These are phyloP conservation scores for Mesopsocus fuscifrons DNA, from an alignment of 2,888 invertebrate genomes.

Conservation along the genomic window DNA sequence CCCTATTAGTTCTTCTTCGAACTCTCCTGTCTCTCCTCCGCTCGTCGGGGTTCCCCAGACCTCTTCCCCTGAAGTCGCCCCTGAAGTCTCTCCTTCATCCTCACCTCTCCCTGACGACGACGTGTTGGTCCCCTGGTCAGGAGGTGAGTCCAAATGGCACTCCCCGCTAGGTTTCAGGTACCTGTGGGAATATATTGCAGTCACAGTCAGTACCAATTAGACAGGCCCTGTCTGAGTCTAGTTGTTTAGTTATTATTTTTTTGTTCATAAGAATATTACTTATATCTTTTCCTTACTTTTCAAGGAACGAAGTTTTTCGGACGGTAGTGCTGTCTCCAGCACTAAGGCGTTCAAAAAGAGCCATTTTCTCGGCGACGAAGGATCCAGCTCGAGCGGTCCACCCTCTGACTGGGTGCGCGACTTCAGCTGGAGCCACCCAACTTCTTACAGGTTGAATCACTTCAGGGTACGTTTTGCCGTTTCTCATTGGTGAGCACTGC, in stretches of 20 bases:
- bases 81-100: constrained; percentile 67
- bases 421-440: neutral
- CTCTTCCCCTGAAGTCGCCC: constrained; percentile 67
- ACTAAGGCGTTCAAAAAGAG: constrained; percentile 42
- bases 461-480: neutral
- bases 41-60: constrained; percentile 81
- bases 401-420: constrained; percentile 29
- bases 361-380: constrained; percentile 66
- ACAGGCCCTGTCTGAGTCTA: neutral
- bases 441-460: neutral
- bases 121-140: constrained; percentile 12
- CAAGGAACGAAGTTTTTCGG: constrained; percentile 22
- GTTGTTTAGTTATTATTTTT: neutral
- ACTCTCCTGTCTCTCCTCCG: constrained; percentile 50
- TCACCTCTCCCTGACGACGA: constrained; percentile 27
- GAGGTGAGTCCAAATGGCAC: constrained; percentile 11
- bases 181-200: constrained; percentile 10
- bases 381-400: constrained; percentile 68
- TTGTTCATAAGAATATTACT: neutral
- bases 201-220: neutral
- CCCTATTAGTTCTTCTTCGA: neutral
- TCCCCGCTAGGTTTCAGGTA: constrained; percentile 13
- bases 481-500: no score
- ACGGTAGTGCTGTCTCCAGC: constrained; percentile 26
- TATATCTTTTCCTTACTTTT: constrained; percentile 22